Base-by-base conservation (phyloP, 1,140 invertebrate species). In the Zelostemma sp. region DNA sequence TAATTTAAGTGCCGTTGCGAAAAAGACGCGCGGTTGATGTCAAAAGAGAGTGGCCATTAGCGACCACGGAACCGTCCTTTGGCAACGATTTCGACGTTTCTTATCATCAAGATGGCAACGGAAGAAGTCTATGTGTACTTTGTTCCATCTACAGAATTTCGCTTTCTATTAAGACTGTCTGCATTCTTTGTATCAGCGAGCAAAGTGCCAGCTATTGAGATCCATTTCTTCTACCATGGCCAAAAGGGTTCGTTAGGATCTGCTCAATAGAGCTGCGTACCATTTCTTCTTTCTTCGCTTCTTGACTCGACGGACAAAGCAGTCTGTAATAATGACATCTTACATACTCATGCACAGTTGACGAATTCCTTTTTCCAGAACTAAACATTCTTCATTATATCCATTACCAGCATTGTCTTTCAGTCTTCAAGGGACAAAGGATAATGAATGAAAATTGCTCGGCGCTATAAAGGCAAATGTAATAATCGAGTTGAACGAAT, bases 161-260 rank as follows among this genome's bases (percentile, higher is more conserved):
- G 15, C 21, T 28, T 33, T 35, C 48, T 50, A 50, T 50, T 40
- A 53, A 53, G 49, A 40, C 49, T 21, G 35, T 12, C 46, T 28
- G 46, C 19, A 53, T 38, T 53, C 49, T 53, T 53, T 21, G 33
- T 28, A 43, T 43, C 35, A 49, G 21, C 0, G 47, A 43, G 38
- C 12, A 50, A 59, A 59, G 48, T 50, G 48, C 11, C 28, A 51
- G 57, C 47, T 59, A 50, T 51, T 49, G 57, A 51, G 57, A 59
- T 59, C 57, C 15, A 48, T 59, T 51, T 59, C 57, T 51, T 59
- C 19, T 33, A 14, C 18, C 48, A 18, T 35, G 28, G 12, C 41
- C 25, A 51, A 59, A 59, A 51, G 38, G 35, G 48, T 59, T 59
- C 18, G 40, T 58, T 59, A 59, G 38, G 43, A 38, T 51, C 40